Evolutionary conservation across 2,888 invertebrate genomes (phyloP), one percentile per base, ranked within the genome.

Genomic region (Xylophagus ater): DNA sequence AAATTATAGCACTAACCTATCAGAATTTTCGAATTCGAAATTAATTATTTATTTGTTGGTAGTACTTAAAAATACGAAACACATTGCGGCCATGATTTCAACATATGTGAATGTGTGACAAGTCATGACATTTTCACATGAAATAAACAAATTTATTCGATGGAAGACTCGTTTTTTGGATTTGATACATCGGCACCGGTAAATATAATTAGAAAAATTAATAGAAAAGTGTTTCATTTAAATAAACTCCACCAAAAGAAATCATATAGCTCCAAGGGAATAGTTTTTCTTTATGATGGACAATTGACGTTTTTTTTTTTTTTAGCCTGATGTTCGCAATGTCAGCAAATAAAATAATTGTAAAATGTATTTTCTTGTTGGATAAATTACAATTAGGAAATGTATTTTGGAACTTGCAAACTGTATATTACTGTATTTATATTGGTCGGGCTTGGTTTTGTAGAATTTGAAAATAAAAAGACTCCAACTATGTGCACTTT

Each of bases 81-180:
- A n/a, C n/a, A n/a, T n/a, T 12, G 45, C 48, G 45, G 48, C 48
- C 49, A 49, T 49, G 47, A 49, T 49, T 49, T 47, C 42, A 48
- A 45, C 49, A 51, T 51, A 49, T 51, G 53, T 51, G 49, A 50
- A 50, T 56, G 54, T 68, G 72, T 74, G 74, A 73, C 72, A 73
- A 74, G 73, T 69, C 73, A 75, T 74, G 74, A 72, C 73, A 75
- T 66, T 70, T 72, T 69, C 66, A 69, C 70, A 62, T 69, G 69
- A 70, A 70, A 69, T 70, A 67, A 62, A 70, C 70, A 71, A 71
- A 67, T 54, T 60, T 56, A 54, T 47, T 55, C 68, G 79, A 85
- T 85, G 84, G 84, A 82, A 77, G 79, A 85, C 76, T 78, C 81
- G 69, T 85, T 84, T 76, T 85, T 84, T 74, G 82, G 79, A 71